phyloP scores from a whole-genome alignment of 2,888 invertebrate genomes.

The Abscondita cerata region DNA sequence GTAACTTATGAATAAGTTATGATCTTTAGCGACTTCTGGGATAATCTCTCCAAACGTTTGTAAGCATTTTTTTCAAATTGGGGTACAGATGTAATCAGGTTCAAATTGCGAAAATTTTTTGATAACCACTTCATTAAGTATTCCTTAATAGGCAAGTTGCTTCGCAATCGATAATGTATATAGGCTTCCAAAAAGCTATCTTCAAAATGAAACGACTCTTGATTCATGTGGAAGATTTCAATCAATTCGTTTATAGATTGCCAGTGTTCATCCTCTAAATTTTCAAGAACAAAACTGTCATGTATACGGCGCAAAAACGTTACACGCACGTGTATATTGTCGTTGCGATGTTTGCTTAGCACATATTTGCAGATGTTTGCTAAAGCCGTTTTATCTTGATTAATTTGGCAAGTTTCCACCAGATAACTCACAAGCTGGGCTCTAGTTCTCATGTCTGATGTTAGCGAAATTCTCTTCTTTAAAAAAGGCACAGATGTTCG shows the following conservation, averaged over 20 bases:
- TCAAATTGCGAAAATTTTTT: background rate
- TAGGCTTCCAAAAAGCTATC: conserved; percentile 6
- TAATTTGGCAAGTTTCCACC: conserved; percentile 26
- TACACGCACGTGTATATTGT: conserved; percentile 1
- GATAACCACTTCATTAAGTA: conserved; percentile 5
- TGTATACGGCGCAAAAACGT: background rate
- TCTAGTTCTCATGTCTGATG: conserved; percentile 7
- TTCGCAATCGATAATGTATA: conserved; percentile 12
- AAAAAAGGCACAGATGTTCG: conserved; percentile 20
- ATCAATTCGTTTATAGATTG: conserved; percentile 12
- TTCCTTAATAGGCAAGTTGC: conserved; percentile 14
- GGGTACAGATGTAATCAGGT: conserved; percentile 5
- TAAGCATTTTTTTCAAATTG: conserved; percentile 18
- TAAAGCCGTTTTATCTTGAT: conserved; percentile 9
- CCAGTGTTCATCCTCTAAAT: conserved; percentile 18
- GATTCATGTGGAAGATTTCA: conserved; percentile 1
- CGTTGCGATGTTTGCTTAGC: conserved; percentile 13
- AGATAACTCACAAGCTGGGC: conserved; percentile 6
- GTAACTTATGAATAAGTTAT: background rate
- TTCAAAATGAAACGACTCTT: conserved; percentile 8
- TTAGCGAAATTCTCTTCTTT: conserved; percentile 6
- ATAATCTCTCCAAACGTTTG: conserved; percentile 11
- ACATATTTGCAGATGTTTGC: conserved; percentile 14
- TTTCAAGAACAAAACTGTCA: conserved; percentile 2
- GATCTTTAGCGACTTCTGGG: background rate